Evolutionary conservation across 64 coral and sea anemone species (phyloP).

Genomic region (Actinia equina): DNA sequence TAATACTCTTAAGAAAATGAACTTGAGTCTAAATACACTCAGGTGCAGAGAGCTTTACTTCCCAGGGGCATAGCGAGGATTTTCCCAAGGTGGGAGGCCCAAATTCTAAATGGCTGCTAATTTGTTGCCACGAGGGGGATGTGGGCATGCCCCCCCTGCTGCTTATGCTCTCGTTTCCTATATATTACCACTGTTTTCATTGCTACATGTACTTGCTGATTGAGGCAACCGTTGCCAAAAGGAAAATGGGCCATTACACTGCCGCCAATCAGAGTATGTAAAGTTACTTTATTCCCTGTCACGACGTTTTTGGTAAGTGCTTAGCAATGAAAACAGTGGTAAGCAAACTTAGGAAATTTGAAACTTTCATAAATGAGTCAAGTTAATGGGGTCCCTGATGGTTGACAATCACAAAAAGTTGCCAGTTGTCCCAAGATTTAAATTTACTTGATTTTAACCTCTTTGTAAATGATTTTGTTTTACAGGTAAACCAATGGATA

Average conservation of each 20-base stretch:
- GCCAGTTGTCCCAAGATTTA: not conserved
- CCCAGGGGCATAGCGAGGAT: too few relatives aligned
- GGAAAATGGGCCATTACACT: too few relatives aligned
- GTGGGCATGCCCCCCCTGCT: too few relatives aligned
- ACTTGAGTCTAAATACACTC: not conserved
- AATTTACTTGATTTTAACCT: not conserved
- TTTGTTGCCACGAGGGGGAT: too few relatives aligned
- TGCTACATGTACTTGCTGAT: too few relatives aligned
- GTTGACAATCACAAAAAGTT: not conserved
- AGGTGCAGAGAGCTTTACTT: not conserved
- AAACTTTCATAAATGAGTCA: not conserved
- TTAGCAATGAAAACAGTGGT: not conserved
- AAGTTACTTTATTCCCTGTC: too few relatives aligned
- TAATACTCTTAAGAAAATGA: not conserved
- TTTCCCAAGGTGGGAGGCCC: too few relatives aligned
- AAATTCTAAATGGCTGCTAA: not conserved
- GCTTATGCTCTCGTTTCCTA: too few relatives aligned
- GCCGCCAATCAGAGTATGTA: too few relatives aligned
- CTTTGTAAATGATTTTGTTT: not conserved
- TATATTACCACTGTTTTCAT: too few relatives aligned
- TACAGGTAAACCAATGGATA: conserved; percentile 92
- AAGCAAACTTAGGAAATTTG: not conserved
- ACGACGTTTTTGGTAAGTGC: too few relatives aligned
- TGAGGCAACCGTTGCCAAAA: too few relatives aligned
- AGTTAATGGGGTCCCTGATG: not conserved